These are phyloP conservation scores for Scotopteryx bipunctaria DNA, from an alignment of 2,888 invertebrate genomes.

Conservation along the genomic window DNA sequence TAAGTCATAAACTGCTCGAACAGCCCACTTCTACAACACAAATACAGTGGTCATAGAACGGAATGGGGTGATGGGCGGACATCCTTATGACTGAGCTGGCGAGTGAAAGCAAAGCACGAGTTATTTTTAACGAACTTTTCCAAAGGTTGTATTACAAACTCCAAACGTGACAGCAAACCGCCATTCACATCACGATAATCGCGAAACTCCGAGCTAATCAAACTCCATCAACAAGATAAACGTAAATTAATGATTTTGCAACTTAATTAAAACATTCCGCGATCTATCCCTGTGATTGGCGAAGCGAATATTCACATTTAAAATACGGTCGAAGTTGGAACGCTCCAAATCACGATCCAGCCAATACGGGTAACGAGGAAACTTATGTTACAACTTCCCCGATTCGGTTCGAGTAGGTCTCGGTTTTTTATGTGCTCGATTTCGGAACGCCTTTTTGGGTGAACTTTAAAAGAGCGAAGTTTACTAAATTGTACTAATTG, in stretches of 20 bases:
- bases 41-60: too few relatives aligned
- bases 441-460: conserved; percentile 34
- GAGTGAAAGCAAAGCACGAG: too few relatives aligned
- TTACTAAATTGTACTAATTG: conserved; percentile 36
- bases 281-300: conserved; percentile 42
- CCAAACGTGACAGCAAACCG: not conserved
- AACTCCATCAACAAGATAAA: conserved; percentile 47
- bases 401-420: conserved; percentile 37
- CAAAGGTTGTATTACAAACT: too few relatives aligned
- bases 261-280: conserved; percentile 69
- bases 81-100: too few relatives aligned
- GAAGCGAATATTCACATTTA: conserved; percentile 37
- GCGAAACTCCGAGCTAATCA: conserved; percentile 24
- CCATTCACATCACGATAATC: conserved; percentile 11
- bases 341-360: conserved; percentile 41
- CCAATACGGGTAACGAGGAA: conserved; percentile 48
- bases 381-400: conserved; percentile 45
- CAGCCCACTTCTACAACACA: too few relatives aligned
- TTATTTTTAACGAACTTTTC: too few relatives aligned
- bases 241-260: conserved; percentile 65
- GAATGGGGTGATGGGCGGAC: too few relatives aligned
- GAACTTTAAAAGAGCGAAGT: conserved; percentile 37
- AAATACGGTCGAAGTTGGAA: conserved; percentile 46
- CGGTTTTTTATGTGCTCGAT: conserved; percentile 41
- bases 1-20: too few relatives aligned